Base-by-base conservation (phyloP, 1,140 invertebrate genomes). In the Saxidomus purpurata region DNA sequence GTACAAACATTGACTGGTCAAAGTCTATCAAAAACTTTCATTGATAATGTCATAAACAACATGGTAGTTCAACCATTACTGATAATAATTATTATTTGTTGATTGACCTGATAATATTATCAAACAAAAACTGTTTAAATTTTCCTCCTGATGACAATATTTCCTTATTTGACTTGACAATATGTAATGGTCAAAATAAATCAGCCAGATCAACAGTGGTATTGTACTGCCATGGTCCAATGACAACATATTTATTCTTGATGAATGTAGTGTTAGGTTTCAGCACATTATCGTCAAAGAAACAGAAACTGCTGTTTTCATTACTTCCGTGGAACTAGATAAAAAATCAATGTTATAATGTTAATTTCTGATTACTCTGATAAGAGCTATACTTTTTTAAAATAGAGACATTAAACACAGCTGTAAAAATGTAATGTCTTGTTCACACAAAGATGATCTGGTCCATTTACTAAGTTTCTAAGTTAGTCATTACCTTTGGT, bases 31-130 rank as follows among this genome's bases (percentile, higher is more conserved):
- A n/a, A 4, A 43, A 43, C 15, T 43, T 43, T 8, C 43, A 43
- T 15, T 43, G 43, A 55, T 55, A n/a, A 11, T 61, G 61, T 67
- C n/a, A 31, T 17, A 31, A 22, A 71, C 31, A 71, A 40, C 34
- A 71, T 71, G 11, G 38, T 38, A 63, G 36, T 71, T 71, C 67
- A 71, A n/a, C 36, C 34, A 71, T 36, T 71, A 38, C 31, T 31
- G 36, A 67, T 71, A 71, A 71, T 38, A 71, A 40, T 40, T 71
- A 71, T 38, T 71, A n/a, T 71, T 71, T 71, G 67, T 71, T 71
- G 67, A 71, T 71, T 34, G 38, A 71, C 8, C 67, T 22, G 36
- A 71, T 71, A 71, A 38, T 9, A 38, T 15, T 38, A 22, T 71
- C 19, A 71, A 71, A 71, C 34, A 71, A 40, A 71, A 38, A 11